Conservation (phyloP, 2,113 vertebrate species). For the Orcinus orca region DNA sequence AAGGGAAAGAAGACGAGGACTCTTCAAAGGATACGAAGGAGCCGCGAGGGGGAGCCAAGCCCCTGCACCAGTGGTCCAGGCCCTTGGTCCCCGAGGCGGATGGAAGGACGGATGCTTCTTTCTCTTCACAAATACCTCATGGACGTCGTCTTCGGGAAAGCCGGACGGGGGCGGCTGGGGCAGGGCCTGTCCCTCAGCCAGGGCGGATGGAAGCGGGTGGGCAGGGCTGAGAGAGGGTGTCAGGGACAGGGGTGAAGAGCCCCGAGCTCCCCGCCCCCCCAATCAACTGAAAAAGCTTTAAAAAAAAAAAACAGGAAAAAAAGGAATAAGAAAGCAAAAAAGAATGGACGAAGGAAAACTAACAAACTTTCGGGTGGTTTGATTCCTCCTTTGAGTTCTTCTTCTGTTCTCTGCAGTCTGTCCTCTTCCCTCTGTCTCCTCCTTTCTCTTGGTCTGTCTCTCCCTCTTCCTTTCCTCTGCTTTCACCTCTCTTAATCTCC, state of each 20-base stretch:
- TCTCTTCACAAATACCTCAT: constrained; percentile 85
- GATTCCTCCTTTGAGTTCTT: constrained; percentile 52
- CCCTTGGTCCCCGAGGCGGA: constrained; percentile 56
- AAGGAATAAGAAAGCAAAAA: constrained; percentile 69
- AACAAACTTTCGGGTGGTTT: constrained; percentile 65
- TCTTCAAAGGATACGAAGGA: constrained; percentile 66
- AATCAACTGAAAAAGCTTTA: constrained; percentile 78
- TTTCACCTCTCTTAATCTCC: neutral
- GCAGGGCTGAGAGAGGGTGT: constrained; percentile 69
- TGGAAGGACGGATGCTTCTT: constrained; percentile 75
- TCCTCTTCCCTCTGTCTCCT: neutral
- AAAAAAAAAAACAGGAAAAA: constrained; percentile 54
- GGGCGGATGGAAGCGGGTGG: constrained; percentile 53
- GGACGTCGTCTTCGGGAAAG: constrained; percentile 78
- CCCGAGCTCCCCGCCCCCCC: constrained; percentile 52
- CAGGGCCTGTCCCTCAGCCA: constrained; percentile 67
- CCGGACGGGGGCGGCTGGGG: constrained; percentile 55
- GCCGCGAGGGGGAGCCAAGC: constrained; percentile 61
- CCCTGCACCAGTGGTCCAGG: constrained; percentile 60
- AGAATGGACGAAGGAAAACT: constrained; percentile 62
- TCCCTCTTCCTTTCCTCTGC: neutral
- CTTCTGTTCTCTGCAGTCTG: constrained; percentile 18
- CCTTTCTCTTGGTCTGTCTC: neutral
- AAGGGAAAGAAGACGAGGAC: constrained; percentile 78
- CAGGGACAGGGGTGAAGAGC: constrained; percentile 68